A percentile compares a stretch with the other conserved stretches of the same genome.
Conservation (phyloP, 2,797 vertebrate species). For the Geotrypetes seraphini region DNA sequence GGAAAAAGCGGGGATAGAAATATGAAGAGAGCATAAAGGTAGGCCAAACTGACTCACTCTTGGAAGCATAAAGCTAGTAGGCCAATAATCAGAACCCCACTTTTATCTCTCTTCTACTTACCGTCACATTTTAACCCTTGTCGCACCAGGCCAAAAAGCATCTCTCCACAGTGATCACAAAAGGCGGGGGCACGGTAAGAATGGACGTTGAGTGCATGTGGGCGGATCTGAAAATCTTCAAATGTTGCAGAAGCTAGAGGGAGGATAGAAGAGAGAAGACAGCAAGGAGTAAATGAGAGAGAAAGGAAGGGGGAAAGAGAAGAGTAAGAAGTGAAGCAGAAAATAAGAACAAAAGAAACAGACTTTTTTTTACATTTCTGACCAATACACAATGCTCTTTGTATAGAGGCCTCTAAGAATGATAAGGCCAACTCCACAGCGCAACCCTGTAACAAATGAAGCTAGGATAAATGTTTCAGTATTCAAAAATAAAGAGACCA, state of each 20-base stretch:
- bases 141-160: conserved; percentile 83
- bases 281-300: background rate
- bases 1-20: background rate
- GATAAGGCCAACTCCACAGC: too few species aligned
- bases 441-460: too few species aligned
- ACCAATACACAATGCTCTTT: too few species aligned
- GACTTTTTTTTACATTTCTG: background rate
- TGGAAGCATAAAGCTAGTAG: background rate
- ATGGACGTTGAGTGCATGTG: conserved; percentile 81
- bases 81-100: background rate
- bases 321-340: too few species aligned
- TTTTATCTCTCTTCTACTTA: conserved; percentile 26
- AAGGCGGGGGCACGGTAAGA: conserved; percentile 86
- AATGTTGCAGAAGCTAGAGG: conserved; percentile 71
- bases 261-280: background rate
- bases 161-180: conserved; percentile 89
- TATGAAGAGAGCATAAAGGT: background rate
- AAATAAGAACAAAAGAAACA: too few species aligned
- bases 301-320: fast-evolving
- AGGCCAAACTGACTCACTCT: background rate
- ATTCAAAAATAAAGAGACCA: too few species aligned
- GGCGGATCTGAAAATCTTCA: conserved; percentile 86
- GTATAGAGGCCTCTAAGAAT: too few species aligned
- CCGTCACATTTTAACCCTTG: conserved; percentile 88
- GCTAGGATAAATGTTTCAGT: too few species aligned